These are phyloP conservation scores for Meganola albula DNA, from an alignment of 2,888 invertebrate genomes.

Conservation along the genomic window DNA sequence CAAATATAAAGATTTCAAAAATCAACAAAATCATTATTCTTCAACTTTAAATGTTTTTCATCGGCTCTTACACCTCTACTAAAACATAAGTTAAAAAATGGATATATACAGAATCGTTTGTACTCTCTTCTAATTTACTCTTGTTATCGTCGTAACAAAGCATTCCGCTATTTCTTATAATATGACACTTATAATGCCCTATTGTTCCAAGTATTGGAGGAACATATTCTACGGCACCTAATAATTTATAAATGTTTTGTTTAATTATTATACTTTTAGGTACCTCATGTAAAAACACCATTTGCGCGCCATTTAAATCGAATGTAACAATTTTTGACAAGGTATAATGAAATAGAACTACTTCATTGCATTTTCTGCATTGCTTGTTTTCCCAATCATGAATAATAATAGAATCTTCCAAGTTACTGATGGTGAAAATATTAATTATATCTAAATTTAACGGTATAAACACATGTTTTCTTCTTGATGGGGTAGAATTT, in stretches of 20 bases:
- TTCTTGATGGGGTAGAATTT: constrained; percentile 15
- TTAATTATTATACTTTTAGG: constrained; percentile 15
- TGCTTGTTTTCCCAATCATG: constrained; percentile 15
- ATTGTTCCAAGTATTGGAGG: constrained; percentile 15
- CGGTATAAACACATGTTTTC: constrained; percentile 15
- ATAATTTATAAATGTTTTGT: constrained; percentile 18
- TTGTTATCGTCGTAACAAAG: constrained; percentile 15
- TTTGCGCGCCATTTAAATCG: constrained; percentile 16
- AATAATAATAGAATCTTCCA: constrained; percentile 17
- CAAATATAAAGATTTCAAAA: constrained; percentile 14
- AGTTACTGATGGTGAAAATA: constrained; percentile 14
- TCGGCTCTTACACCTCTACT: constrained; percentile 16
- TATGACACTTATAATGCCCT: constrained; percentile 16
- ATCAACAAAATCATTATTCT: constrained; percentile 16
- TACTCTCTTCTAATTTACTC: constrained; percentile 14
- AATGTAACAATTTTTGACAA: constrained; percentile 17
- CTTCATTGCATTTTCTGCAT: constrained; percentile 18
- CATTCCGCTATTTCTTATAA: constrained; percentile 15
- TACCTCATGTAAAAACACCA: constrained; percentile 16
- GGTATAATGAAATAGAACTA: constrained; percentile 16
- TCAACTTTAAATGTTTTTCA: constrained; percentile 14
- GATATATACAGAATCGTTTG: constrained; percentile 12
- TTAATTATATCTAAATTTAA: constrained; percentile 18
- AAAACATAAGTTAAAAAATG: constrained; percentile 16
- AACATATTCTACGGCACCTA: constrained; percentile 16